phyloP scores from a whole-genome alignment of 2,888 invertebrate species.

The Nasonia oneida region DNA sequence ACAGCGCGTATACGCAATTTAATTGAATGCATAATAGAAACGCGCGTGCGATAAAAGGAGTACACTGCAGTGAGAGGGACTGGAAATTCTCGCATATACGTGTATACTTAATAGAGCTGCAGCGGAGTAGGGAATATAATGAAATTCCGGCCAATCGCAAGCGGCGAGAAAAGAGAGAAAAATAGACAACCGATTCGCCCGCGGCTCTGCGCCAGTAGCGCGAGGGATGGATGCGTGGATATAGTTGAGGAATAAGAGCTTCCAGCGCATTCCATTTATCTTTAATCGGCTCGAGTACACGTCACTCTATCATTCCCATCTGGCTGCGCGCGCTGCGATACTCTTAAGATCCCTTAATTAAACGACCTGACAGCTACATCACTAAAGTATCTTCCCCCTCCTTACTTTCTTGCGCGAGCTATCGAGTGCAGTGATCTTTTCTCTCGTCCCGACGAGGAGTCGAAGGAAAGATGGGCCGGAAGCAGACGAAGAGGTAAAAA shows the following conservation, averaged over 20 bases:
- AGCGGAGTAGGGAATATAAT: slow-evolving; percentile 32
- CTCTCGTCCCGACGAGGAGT: neutral
- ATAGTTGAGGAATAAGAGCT: neutral
- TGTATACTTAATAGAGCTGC: slow-evolving; percentile 45
- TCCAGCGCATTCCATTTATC: slow-evolving; percentile 58
- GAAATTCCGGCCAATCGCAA: slow-evolving; percentile 48
- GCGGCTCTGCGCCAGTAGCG: neutral
- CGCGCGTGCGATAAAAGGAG: neutral
- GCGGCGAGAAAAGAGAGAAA: neutral
- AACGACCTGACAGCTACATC: slow-evolving; percentile 76
- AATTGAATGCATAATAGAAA: slow-evolving; percentile 51
- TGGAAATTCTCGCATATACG: slow-evolving; percentile 28
- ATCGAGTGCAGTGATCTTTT: slow-evolving; percentile 68
- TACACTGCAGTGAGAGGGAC: neutral
- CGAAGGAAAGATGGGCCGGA: neutral
- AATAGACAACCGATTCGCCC: neutral
- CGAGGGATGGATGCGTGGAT: neutral
- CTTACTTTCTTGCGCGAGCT: slow-evolving; percentile 35
- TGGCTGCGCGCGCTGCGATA: slow-evolving; percentile 56
- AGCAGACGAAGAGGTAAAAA: slow-evolving; percentile 13
- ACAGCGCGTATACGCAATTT: neutral
- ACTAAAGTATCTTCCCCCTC: slow-evolving; percentile 67
- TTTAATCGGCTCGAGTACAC: slow-evolving; percentile 49
- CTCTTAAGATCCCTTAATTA: slow-evolving; percentile 75
- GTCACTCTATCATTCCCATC: slow-evolving; percentile 66